Evolutionary conservation across 2,113 vertebrate genomes (phyloP).

Genomic region (Peromyscus californicus): DNA sequence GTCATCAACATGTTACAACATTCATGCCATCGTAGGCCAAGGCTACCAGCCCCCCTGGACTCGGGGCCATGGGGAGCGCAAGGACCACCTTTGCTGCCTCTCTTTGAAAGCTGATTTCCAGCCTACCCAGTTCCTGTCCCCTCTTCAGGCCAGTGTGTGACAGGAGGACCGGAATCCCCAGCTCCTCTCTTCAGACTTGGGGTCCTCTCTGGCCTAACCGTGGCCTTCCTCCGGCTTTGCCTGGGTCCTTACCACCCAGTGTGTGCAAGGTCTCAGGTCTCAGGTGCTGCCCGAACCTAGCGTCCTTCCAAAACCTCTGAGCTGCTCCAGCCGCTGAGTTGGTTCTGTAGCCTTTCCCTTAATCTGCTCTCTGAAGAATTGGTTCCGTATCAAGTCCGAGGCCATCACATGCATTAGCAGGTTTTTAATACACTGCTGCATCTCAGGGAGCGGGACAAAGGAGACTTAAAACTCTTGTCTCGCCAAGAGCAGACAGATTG

Average conservation of each 20-base stretch:
- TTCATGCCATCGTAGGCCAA: not conserved
- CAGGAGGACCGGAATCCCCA: not conserved
- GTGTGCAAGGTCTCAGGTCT: constrained; percentile 66
- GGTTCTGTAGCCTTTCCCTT: constrained; percentile 69
- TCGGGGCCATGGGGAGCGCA: not conserved
- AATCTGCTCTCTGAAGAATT: constrained; percentile 85
- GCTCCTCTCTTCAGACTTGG: constrained; percentile 71
- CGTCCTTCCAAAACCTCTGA: constrained; percentile 70
- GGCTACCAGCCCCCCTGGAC: not conserved
- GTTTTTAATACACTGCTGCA: constrained; percentile 86
- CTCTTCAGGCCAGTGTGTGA: fast-evolving
- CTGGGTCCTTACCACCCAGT: constrained; percentile 66
- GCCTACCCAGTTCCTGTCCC: not conserved
- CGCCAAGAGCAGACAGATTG: constrained; percentile 88
- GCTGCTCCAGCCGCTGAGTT: not conserved
- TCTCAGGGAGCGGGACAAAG: constrained; percentile 82
- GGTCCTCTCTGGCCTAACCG: constrained; percentile 78
- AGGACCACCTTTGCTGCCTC: not conserved
- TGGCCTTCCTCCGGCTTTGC: constrained; percentile 72
- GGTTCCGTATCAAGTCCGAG: constrained; percentile 82
- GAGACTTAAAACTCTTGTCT: constrained; percentile 89
- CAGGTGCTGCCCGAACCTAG: not conserved
- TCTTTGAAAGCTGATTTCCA: not conserved
- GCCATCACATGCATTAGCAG: constrained; percentile 82
- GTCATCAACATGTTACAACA: not conserved